Percentiles rank a stretch among this genome's conserved stretches.
phyloP scores from a whole-genome alignment of 2,797 vertebrate species.

The Brachyalestes nurse region DNA sequence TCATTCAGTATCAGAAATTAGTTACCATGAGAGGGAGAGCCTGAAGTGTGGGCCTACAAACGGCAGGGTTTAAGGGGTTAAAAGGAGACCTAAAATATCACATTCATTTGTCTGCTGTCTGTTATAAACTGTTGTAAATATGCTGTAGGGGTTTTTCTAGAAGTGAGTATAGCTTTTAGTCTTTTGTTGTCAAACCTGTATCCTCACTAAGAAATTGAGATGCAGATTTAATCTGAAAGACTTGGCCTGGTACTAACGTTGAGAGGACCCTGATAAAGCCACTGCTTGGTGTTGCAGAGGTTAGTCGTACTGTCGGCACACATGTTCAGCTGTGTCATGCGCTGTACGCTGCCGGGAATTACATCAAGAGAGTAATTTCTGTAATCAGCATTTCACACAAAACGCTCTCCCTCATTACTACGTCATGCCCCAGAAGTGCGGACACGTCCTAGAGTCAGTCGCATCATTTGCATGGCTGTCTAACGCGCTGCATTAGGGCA shows the following conservation, averaged over 20 bases:
- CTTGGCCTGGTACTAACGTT: constrained; percentile 3
- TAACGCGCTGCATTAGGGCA: neutral
- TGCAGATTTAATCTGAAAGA: constrained; percentile 4
- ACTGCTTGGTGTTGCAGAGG: neutral
- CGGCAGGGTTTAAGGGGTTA: neutral
- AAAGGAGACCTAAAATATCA: neutral
- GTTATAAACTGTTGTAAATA: neutral
- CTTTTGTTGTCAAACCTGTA: neutral
- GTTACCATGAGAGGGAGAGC: neutral
- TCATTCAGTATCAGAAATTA: neutral
- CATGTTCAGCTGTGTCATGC: neutral
- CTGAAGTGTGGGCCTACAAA: neutral
- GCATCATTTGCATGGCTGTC: neutral
- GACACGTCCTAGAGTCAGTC: neutral
- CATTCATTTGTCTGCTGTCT: neutral
- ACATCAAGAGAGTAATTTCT: neutral
- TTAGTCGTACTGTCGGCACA: neutral
- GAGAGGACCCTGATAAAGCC: neutral
- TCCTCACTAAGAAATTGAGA: constrained; percentile 1
- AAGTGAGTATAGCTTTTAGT: neutral
- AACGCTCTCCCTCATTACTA: neutral
- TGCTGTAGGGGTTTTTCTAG: neutral
- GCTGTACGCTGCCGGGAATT: neutral
- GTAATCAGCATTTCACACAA: neutral
- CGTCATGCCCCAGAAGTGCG: neutral